Base-by-base conservation (phyloP, 2,113 vertebrate genomes). In the Pogona vitticeps region DNA sequence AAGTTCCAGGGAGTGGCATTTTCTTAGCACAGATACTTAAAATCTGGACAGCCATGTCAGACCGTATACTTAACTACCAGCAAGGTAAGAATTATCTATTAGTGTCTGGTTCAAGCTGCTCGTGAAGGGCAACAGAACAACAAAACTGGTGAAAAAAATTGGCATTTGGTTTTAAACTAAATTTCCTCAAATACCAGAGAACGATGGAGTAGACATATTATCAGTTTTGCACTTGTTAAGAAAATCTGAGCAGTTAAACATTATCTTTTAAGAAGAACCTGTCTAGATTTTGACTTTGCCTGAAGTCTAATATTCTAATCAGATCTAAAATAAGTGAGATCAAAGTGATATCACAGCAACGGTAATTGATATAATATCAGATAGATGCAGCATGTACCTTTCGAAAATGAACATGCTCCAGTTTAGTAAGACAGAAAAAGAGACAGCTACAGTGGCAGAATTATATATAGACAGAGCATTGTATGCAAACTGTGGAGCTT, bases 321-420 rank as follows among this genome's bases (percentile, higher is more conserved):
- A 86, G 67, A 77, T 80, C 71, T 86, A 88, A 86, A 84, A 68
- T 4, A 77, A 82, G 33, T 38, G 23, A 81, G 40, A 92, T 91
- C 67, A 88, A 91, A 91, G 84, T 18, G 58, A 28, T 33, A 89
- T 90, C 83, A 91, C 90, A 94, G 78, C n/a, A 40, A 36, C 36
- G 87, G 6, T 1, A 23, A 17, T n/a, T 72, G 89, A 36, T 28
- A 68, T 78, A 91, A 88, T 90, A n/a, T 9, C 46, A 84, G 78
- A 58, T 65, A 36, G 56, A 86, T 86, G 56, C 76, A 90, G 21
- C 38, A 75, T 58, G 80, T 86, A 10, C 42, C 31, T 86, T 92
- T 63, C 90, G 18, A 85, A 81, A 83, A 68, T 12, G 38, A 38
- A 33, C 10, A 23, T 76, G 89, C 38, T 61, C 86, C 85, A 87